These are phyloP conservation scores for Leptinotarsa defecta DNA, from an alignment of 1,140 invertebrate species.

Conservation along the genomic window DNA sequence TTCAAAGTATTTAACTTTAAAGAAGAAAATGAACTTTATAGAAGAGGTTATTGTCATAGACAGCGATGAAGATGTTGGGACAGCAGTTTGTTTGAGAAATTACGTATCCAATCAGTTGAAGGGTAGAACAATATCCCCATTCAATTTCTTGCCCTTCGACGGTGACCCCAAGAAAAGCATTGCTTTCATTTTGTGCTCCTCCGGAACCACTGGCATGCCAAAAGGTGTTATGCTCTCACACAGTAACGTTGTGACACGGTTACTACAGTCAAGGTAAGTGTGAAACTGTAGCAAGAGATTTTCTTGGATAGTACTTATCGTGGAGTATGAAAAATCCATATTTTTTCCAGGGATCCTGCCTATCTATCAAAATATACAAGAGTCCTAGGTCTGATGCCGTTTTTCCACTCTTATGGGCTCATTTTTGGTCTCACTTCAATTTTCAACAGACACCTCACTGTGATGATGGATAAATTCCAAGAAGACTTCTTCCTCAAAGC, in stretches of 20 bases:
- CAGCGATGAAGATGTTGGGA: constrained; percentile 7
- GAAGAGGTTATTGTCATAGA: constrained; percentile 42
- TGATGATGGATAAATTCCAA: constrained; percentile 62
- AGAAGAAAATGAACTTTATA: constrained; percentile 31
- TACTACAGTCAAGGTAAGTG: constrained; percentile 35
- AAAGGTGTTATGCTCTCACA: constrained; percentile 80
- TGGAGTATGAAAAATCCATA: background rate
- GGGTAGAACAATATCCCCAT: constrained; percentile 9
- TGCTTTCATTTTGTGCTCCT: constrained; percentile 58
- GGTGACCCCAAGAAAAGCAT: constrained; percentile 42
- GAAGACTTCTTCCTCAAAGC: constrained; percentile 52
- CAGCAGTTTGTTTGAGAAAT: constrained; percentile 27
- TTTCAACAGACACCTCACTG: constrained; percentile 33
- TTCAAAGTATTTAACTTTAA: constrained; percentile 31
- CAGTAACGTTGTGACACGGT: constrained; percentile 54
- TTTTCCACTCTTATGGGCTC: constrained; percentile 44
- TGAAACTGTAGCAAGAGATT: background rate
- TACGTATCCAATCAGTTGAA: constrained; percentile 30
- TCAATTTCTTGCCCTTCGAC: constrained; percentile 25
- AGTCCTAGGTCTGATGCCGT: constrained; percentile 41
- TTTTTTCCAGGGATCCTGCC: constrained; percentile 35
- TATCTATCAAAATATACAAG: constrained; percentile 9
- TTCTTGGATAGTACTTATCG: background rate
- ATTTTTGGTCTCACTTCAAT: constrained; percentile 31
- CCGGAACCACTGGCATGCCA: constrained; percentile 75